These are phyloP conservation scores for Rhineura floridana DNA, from an alignment of 2,113 vertebrate genomes.

Conservation along the genomic window DNA sequence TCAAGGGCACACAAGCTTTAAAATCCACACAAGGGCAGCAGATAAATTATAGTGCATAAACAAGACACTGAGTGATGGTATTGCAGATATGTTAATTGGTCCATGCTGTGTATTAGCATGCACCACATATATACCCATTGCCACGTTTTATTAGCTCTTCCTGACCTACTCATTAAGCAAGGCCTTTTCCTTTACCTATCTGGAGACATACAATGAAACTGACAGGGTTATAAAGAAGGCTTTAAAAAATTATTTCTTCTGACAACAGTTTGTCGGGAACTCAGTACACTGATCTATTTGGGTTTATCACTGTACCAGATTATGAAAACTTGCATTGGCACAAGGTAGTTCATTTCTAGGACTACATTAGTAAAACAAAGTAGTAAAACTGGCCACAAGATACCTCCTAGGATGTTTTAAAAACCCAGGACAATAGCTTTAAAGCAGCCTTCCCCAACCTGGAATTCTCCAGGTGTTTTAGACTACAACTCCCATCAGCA, in stretches of 20 bases:
- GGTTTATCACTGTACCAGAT: neutral
- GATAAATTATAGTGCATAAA: slow-evolving; percentile 16
- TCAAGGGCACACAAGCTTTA: slow-evolving; percentile 7
- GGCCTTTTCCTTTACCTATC: neutral
- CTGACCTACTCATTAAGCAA: neutral
- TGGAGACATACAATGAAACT: neutral
- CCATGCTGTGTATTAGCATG: neutral
- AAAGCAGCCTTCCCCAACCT: no score
- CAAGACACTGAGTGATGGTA: neutral
- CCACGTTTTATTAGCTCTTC: neutral
- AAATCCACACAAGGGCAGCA: neutral
- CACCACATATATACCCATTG: neutral
- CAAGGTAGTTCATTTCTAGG: neutral
- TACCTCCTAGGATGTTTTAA: neutral
- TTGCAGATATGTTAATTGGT: slow-evolving; percentile 6
- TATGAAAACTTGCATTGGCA: neutral
- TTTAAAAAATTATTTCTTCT: neutral
- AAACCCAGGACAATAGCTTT: neutral
- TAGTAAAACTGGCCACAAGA: accelerated
- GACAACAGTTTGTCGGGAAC: neutral
- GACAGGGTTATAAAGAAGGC: neutral
- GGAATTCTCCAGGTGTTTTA: no score
- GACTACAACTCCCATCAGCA: no score
- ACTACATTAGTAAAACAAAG: neutral
- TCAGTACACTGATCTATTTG: neutral